A percentile compares a stretch with the other conserved stretches of the same genome.
Conservation (phyloP, 2,797 vertebrate species). For the Ctenopoma kingsleyae region DNA sequence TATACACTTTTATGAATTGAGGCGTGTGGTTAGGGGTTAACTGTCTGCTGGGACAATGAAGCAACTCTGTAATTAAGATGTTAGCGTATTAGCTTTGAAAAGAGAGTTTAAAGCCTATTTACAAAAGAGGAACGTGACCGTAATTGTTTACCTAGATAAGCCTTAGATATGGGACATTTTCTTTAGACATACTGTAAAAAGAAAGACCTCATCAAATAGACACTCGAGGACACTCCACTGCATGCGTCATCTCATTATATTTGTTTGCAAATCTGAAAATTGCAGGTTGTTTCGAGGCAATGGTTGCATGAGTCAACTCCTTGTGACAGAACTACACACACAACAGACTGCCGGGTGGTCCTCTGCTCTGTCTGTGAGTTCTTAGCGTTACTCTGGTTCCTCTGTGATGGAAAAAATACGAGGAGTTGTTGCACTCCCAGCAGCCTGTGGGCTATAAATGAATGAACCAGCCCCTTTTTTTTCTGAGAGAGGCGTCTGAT, state of each 20-base stretch:
- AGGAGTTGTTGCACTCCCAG: slow-evolving; percentile 25
- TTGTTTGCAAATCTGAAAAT: slow-evolving; percentile 68
- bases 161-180: not conserved
- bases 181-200: not conserved
- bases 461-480: slow-evolving; percentile 34
- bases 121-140: not conserved
- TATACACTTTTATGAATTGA: slow-evolving; percentile 45
- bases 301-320: slow-evolving; percentile 61
- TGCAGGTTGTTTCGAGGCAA: slow-evolving; percentile 63
- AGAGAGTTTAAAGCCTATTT: slow-evolving; percentile 17
- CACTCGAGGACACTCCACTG: slow-evolving; percentile 1
- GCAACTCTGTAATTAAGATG: slow-evolving; percentile 53
- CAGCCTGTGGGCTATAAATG: slow-evolving; percentile 41
- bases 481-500: slow-evolving; percentile 49
- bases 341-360: slow-evolving; percentile 75
- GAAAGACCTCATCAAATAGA: not conserved
- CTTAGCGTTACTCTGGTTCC: slow-evolving; percentile 35
- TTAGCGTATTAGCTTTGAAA: slow-evolving; percentile 35
- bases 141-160: slow-evolving; percentile 5
- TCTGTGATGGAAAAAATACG: slow-evolving; percentile 52
- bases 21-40: slow-evolving; percentile 45
- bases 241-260: slow-evolving; percentile 49
- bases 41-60: slow-evolving; percentile 45
- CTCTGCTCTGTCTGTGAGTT: slow-evolving; percentile 30
- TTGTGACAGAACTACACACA: slow-evolving; percentile 43